Evolutionary conservation across 2,113 vertebrate species (phyloP).

Genomic region (Sander lucioperca): DNA sequence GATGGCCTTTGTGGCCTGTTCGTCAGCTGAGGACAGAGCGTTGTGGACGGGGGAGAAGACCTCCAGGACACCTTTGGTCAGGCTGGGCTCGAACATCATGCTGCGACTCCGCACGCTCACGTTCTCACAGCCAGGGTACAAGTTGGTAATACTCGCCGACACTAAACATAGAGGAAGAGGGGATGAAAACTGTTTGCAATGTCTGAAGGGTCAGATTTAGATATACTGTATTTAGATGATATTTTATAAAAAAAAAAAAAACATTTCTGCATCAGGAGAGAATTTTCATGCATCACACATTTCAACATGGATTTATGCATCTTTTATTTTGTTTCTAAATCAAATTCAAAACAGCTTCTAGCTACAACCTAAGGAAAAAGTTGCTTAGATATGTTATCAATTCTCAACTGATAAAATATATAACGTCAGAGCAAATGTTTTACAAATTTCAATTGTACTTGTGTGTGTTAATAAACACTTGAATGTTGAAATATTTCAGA

Average conservation of each 20-base stretch:
- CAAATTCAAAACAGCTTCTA: background rate
- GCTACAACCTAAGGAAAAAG: background rate
- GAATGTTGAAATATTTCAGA: background rate
- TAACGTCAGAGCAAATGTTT: background rate
- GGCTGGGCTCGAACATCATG: constrained; percentile 99
- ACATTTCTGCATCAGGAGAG: too few species aligned
- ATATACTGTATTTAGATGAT: background rate
- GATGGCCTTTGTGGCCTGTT: constrained; percentile 92
- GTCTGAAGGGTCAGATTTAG: background rate
- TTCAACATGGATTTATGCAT: background rate
- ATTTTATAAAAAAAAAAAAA: too few species aligned
- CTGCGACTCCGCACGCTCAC: constrained; percentile 97
- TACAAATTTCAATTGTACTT: background rate
- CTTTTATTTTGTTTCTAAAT: background rate
- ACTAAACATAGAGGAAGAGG: constrained; percentile 78
- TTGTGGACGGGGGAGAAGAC: constrained; percentile 90
- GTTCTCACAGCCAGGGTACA: constrained; percentile 98
- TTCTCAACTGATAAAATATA: background rate
- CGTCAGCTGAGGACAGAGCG: constrained; percentile 85
- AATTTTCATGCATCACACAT: background rate
- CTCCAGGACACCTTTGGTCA: constrained; percentile 96
- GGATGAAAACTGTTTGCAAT: background rate
- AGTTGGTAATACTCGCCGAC: constrained; percentile 94
- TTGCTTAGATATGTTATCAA: background rate
- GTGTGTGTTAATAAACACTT: background rate